These are phyloP conservation scores for Parauchenoglanis ngamensis DNA, from an alignment of 2,797 vertebrate species.

Conservation along the genomic window DNA sequence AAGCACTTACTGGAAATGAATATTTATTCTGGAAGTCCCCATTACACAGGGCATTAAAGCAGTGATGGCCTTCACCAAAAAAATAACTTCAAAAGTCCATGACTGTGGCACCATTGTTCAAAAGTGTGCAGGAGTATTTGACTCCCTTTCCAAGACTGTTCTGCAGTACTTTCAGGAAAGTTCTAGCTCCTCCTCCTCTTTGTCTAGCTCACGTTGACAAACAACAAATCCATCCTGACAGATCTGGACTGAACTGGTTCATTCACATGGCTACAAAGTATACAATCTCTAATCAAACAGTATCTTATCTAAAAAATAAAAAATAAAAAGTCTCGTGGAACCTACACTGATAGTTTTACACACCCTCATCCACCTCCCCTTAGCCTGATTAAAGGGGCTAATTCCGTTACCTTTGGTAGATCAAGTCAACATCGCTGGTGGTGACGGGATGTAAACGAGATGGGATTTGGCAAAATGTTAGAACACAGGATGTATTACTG, in stretches of 20 bases:
- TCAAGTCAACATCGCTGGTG: not conserved
- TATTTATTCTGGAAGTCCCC: not conserved
- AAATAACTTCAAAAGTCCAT: not conserved
- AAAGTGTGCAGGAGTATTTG: not conserved
- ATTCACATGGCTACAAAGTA: not conserved
- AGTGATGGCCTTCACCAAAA: not conserved
- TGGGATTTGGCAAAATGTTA: not conserved
- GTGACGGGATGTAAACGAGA: not conserved
- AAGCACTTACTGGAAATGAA: not conserved
- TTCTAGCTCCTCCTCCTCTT: not conserved
- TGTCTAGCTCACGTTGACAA: not conserved
- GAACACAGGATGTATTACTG: not conserved
- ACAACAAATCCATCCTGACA: not conserved
- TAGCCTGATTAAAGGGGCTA: not conserved
- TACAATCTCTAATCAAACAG: not conserved
- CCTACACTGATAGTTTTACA: not conserved
- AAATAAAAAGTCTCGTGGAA: not conserved
- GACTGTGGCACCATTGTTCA: not conserved
- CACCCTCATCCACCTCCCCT: not conserved
- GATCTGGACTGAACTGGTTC: conserved; percentile 10
- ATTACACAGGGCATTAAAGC: not conserved
- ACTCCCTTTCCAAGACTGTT: not conserved
- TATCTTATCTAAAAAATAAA: not conserved
- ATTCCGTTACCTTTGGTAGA: not conserved
- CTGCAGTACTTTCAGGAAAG: not conserved